Conservation (phyloP, 2,888 invertebrate genomes). For the Volucella inflata region DNA sequence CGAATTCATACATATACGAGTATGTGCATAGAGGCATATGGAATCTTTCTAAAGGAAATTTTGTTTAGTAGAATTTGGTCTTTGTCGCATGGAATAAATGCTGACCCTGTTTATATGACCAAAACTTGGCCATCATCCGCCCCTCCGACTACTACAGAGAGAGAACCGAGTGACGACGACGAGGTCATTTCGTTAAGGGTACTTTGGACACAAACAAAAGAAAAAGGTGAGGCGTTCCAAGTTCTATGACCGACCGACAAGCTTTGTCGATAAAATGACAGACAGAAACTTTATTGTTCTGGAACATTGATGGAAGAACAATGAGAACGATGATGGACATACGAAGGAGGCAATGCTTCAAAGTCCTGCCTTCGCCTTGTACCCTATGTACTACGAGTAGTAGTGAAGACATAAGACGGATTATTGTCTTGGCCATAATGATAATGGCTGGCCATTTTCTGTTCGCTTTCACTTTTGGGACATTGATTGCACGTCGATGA, state of each 20-base stretch:
- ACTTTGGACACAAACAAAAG: slow-evolving; percentile 18
- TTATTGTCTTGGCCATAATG: slow-evolving; percentile 54
- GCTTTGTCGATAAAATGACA: slow-evolving; percentile 31
- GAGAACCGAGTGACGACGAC: slow-evolving; percentile 5
- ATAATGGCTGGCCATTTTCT: slow-evolving; percentile 58
- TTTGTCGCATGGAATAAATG: slow-evolving; percentile 52
- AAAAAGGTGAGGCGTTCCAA: slow-evolving; percentile 52
- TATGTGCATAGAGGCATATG: background rate
- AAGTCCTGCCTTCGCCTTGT: no score
- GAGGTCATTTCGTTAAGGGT: slow-evolving; percentile 45
- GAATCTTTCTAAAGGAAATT: slow-evolving; percentile 16
- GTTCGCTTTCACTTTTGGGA: slow-evolving; percentile 42
- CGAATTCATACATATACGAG: background rate
- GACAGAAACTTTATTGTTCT: slow-evolving; percentile 40
- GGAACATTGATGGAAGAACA: slow-evolving; percentile 27
- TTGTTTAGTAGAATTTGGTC: slow-evolving; percentile 35
- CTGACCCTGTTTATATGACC: slow-evolving; percentile 51
- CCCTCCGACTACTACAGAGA: slow-evolving; percentile 28
- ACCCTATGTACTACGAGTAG: slow-evolving; percentile 3
- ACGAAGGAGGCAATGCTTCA: slow-evolving; percentile 6
- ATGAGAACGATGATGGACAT: slow-evolving; percentile 17
- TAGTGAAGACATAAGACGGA: slow-evolving; percentile 57
- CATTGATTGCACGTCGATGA: slow-evolving; percentile 55
- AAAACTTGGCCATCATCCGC: background rate
- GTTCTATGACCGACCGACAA: background rate